Evolutionary conservation across 2,888 invertebrate genomes (phyloP), one percentile per base, ranked within the genome.

Genomic region (Zaprionus obscuricornis): DNA sequence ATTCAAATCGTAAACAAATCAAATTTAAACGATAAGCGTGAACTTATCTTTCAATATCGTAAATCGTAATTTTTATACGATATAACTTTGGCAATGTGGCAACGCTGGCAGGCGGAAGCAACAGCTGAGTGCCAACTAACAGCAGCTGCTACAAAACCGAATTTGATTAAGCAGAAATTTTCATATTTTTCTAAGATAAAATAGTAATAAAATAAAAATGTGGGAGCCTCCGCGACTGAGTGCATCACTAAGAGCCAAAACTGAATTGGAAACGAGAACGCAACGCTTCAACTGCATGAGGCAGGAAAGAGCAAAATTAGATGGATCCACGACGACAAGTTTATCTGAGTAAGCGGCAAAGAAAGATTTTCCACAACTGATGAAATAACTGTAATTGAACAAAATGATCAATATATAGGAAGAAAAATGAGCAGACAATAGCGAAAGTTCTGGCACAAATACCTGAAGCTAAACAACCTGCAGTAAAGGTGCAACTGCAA

Each of bases 191-290:
- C 7, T 33, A n/a, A 37, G n/a, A 33, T 46, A 58, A 56, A 55
- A n/a, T 6, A 13, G 26, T 33, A 7, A 45, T n/a, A 18, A 40
- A 36, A 37, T 34, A 16, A 66, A 3, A 22, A 84, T 88, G 85
- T 85, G 78, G 67, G 86, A 86, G 16, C 79, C 86, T 56, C 94
- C 95, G 59, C 92, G 94, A 43, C 91, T 94, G 42, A 93, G 94
- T 6, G 91, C 94, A 70, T 92, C 93, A 11, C 88, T 95, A 1
- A 91, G 95, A 59, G 93, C 92, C 8, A 94, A 93, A 77, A 93
- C 94, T 1, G 89, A 91, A 51, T 86, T 92, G 13, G 92, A 91
- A 49, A 89, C 90, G 1, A 86, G 85, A 14, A 85, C 87, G 47
- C 72, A 84, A 8, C 72, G 78, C 26, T 60, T 73, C 39, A 66